Evolutionary conservation across 2,888 invertebrate species (phyloP), one percentile per base, ranked within the genome.

Genomic region (Leucophenga montana): DNA sequence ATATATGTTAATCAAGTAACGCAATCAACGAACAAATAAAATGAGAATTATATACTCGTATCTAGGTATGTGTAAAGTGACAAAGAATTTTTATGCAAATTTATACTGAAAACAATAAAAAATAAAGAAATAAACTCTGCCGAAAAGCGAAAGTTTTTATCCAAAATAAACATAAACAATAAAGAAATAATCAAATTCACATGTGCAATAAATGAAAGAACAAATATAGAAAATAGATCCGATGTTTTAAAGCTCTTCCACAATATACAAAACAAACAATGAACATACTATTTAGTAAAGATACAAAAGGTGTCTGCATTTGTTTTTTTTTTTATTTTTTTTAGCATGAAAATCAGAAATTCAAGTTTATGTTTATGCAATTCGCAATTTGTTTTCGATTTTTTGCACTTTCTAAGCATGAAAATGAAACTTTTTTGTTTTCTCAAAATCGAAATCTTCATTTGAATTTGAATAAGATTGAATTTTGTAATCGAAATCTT

Each of bases 111-210:
- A 77, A 72, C 70, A 68, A n/a, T 50, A 53, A 66, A 75, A n/a
- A n/a, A n/a, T n/a, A n/a, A n/a, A n/a, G n/a, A n/a, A 78, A 83
- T 44, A 13, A 31, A 44, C 79, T 77, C 80, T 79, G n/a, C n/a
- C 82, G 48, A 73, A 77, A 70, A 82, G 77, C 77, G 81, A 80
- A 82, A 82, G 81, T 82, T 70, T 80, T 72, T 66, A 27, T 66
- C 33, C 16, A 27, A 13, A n/a, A 44, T 14, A 44, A 66, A 54
- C 1, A 27, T 22, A 56, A 56, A 57, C 1, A 46, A 44, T 18
- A 57, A 67, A 27, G n/a, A 50, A 48, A 59, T 39, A 62, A 44
- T 44, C 59, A 67, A 57, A 67, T 46, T 16, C 31, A 61, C n/a
- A 39, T 50, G 22, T 61, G 27, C 18, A 39, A 33, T 31, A 31